phyloP scores from a whole-genome alignment of 2,113 vertebrate species.

The Phaethornis superciliosus region DNA sequence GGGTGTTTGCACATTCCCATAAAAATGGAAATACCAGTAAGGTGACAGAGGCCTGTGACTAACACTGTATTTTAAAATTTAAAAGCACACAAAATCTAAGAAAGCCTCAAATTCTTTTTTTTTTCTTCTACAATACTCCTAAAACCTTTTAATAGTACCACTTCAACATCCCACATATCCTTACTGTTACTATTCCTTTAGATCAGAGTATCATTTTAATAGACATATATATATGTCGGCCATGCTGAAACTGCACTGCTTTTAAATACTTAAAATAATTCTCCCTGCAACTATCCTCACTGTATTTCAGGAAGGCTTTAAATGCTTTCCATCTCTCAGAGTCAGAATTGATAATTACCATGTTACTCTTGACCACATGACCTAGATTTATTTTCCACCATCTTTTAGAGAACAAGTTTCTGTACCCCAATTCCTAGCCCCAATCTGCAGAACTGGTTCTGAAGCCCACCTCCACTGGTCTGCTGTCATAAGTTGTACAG shows the following conservation, averaged over 20 bases:
- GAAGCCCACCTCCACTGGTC: accelerated
- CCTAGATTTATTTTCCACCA: neutral
- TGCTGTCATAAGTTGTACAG: accelerated
- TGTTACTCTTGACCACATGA: accelerated
- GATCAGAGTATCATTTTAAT: neutral
- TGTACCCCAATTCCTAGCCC: neutral
- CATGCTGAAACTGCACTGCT: neutral
- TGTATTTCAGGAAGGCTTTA: neutral
- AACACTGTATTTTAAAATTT: neutral
- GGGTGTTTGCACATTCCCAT: neutral
- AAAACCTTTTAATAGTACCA: neutral
- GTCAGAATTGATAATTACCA: neutral
- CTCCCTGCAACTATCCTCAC: neutral
- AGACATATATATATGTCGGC: neutral
- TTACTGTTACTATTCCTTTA: neutral
- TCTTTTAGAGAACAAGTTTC: neutral
- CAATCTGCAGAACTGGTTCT: neutral
- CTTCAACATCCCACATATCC: neutral
- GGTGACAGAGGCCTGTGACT: neutral
- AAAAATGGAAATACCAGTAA: neutral
- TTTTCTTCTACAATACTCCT: neutral
- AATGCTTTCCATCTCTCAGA: neutral
- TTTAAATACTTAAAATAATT: neutral
- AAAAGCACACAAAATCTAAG: neutral
- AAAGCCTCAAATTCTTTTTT: neutral